Evolutionary conservation across 2,888 invertebrate species (phyloP).

Genomic region (Caenorhabditis auriculariae): DNA sequence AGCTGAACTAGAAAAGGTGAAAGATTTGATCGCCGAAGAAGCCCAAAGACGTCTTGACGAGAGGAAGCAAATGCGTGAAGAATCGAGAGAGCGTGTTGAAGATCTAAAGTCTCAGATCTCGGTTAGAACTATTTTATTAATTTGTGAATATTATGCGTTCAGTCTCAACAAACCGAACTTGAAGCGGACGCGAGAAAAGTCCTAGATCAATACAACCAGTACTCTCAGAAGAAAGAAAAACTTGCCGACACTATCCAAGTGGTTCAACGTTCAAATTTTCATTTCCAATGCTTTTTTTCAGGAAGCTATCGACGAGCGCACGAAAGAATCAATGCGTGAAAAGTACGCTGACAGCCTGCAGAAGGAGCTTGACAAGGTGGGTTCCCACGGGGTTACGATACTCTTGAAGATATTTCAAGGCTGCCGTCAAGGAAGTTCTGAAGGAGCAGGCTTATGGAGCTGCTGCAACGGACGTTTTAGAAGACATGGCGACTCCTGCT

Average conservation of each 20-base stretch:
- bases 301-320: constrained; percentile 11
- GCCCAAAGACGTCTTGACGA: constrained; percentile 20
- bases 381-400: not conserved
- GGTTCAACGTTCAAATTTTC: not conserved
- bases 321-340: constrained; percentile 15
- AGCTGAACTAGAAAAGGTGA: constrained; percentile 19
- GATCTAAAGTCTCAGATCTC: constrained; percentile 19
- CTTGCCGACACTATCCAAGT: constrained; percentile 19
- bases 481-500: constrained; percentile 6
- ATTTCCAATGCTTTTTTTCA: not conserved
- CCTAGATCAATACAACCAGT: constrained; percentile 6
- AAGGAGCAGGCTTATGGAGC: constrained; percentile 13
- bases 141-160: not conserved
- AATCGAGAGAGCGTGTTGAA: constrained; percentile 22
- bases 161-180: constrained; percentile 20
- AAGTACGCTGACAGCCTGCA: constrained; percentile 22
- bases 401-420: constrained; percentile 1
- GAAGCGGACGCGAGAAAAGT: constrained; percentile 17
- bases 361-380: constrained; percentile 21
- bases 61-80: constrained; percentile 19
- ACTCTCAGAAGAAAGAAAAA: constrained; percentile 24
- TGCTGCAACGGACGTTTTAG: not conserved
- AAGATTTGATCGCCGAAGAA: constrained; percentile 31
- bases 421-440: constrained; percentile 23
- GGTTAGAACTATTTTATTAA: no score